Percentiles rank a stretch among this genome's conserved stretches.
phyloP scores from a whole-genome alignment of 2,113 vertebrate genomes.

The Pseudonaja textilis region DNA sequence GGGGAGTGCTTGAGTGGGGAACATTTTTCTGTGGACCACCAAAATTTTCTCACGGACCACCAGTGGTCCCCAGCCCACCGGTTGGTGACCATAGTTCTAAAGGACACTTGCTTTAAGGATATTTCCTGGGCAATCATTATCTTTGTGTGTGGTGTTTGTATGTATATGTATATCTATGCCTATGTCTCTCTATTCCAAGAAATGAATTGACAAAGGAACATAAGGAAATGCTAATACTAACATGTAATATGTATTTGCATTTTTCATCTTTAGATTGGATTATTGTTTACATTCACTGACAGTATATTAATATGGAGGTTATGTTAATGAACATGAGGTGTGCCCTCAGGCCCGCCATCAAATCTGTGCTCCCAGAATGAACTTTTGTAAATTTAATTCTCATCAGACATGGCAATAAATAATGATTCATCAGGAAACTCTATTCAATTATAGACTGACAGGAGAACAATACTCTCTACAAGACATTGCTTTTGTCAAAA shows the following conservation, averaged over 20 bases:
- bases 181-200: not conserved
- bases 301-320: not conserved
- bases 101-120: not conserved
- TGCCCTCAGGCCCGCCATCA: not conserved
- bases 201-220: not conserved
- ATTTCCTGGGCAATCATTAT: not conserved
- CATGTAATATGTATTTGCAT: not conserved
- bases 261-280: not conserved
- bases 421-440: not conserved
- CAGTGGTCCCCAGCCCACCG: too few relatives aligned
- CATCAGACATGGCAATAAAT: not conserved
- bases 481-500: not conserved
- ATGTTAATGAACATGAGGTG: not conserved
- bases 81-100: not conserved
- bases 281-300: not conserved
- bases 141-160: not conserved
- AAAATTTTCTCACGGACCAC: too few relatives aligned
- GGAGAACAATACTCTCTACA: not conserved
- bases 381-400: not conserved
- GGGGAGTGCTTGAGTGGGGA: too few relatives aligned
- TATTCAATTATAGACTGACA: not conserved
- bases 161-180: not conserved
- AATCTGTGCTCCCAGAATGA: not conserved
- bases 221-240: accelerated
- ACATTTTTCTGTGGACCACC: too few relatives aligned